Percentiles rank a stretch among this genome's conserved stretches.
Conservation (phyloP, 2,113 vertebrate species). For the Marmota monax region DNA sequence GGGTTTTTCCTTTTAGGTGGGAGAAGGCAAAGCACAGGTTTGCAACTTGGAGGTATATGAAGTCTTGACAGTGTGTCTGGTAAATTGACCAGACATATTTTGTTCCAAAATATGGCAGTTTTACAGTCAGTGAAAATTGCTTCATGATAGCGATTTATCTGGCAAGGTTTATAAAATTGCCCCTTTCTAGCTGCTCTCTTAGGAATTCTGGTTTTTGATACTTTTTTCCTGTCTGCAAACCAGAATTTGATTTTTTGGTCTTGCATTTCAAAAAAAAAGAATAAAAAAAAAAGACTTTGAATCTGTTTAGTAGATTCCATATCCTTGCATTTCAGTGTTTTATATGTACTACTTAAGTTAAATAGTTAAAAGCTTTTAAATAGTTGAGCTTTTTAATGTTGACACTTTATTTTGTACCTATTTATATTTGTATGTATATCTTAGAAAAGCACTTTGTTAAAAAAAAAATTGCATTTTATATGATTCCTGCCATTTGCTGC, state of each 20-base stretch:
- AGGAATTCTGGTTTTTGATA: conserved; percentile 84
- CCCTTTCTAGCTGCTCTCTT: conserved; percentile 84
- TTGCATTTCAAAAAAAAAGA: conserved; percentile 87
- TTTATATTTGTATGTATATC: conserved; percentile 97
- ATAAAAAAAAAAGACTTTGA: conserved; percentile 82
- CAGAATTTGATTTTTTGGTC: conserved; percentile 92
- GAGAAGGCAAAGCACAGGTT: conserved; percentile 74
- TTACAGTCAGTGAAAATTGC: conserved; percentile 81
- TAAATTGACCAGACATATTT: conserved; percentile 61
- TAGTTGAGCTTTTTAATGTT: conserved; percentile 95
- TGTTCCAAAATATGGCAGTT: conserved; percentile 75
- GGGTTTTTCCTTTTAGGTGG: conserved; percentile 64
- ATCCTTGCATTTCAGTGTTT: conserved; percentile 91
- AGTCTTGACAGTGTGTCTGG: conserved; percentile 77
- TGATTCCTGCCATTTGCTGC: conserved; percentile 99
- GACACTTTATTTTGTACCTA: conserved; percentile 96
- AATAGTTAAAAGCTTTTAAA: conserved; percentile 90
- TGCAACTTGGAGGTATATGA: conserved; percentile 76
- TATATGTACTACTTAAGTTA: conserved; percentile 92
- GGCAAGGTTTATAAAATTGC: conserved; percentile 84
- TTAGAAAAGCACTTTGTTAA: conserved; percentile 99
- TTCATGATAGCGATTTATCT: conserved; percentile 85
- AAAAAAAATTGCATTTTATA: conserved; percentile 92
- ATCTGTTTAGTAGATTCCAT: conserved; percentile 89
- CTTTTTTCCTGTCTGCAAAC: conserved; percentile 88